Evolutionary conservation across 2,113 vertebrate genomes (phyloP).

Genomic region (Athene cunicularia): DNA sequence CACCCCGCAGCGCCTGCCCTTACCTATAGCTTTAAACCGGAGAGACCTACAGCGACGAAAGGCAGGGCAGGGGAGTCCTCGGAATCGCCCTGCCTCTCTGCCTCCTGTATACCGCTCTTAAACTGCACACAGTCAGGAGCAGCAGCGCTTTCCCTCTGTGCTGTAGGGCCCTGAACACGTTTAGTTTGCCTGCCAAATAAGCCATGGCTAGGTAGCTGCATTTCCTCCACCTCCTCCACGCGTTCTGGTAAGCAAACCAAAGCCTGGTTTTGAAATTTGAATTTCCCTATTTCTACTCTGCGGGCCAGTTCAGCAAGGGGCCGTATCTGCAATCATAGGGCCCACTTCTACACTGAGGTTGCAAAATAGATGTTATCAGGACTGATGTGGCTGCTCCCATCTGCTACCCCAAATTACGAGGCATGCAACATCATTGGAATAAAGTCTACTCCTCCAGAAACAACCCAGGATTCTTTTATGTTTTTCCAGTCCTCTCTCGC

Average conservation of each 20-base stretch:
- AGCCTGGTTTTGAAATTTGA: background rate
- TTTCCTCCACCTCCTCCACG: background rate
- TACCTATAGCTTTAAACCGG: background rate
- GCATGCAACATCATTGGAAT: background rate
- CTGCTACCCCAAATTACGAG: background rate
- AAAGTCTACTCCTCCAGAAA: slow-evolving; percentile 9
- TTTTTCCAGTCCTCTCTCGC: background rate
- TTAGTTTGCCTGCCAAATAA: slow-evolving; percentile 39
- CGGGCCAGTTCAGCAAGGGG: background rate
- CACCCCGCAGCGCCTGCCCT: background rate
- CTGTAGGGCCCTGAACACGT: background rate
- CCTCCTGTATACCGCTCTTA: background rate
- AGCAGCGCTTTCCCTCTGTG: background rate
- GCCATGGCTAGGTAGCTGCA: background rate
- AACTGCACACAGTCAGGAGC: background rate
- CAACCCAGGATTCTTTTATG: background rate
- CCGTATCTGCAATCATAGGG: background rate
- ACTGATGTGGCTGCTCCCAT: background rate
- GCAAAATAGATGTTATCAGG: slow-evolving; percentile 36
- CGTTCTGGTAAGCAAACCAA: background rate
- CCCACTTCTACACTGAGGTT: background rate
- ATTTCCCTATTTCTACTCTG: slow-evolving; percentile 22
- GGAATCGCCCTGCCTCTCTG: background rate
- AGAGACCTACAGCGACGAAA: background rate
- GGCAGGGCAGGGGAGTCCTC: background rate